Evolutionary conservation across 92 coral and sea anemone species (phyloP), one percentile per base, ranked within the genome.

Genomic region (Porites evermanni): DNA sequence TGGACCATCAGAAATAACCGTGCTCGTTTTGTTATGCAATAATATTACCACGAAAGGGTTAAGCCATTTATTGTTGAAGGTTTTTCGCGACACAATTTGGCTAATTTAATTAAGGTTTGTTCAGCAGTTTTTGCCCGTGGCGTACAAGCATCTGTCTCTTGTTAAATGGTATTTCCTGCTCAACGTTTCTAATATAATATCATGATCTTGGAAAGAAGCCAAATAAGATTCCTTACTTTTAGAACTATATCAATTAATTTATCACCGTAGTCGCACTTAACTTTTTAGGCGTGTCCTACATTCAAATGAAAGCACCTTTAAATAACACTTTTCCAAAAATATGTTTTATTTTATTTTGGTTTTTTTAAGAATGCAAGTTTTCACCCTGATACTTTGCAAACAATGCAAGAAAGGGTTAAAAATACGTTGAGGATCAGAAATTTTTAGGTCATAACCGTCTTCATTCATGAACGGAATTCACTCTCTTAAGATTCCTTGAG

Each of bases 41-140:
- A 14, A 78, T 12, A 2, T 44, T 56, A 20, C 73, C 73, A 51
- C 7, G 8, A 38, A 1, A 19, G 17, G 38, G 72, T 21, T 4
- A 21, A 58, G 77, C 11, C 29, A 19, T n/a, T 65, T 18, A 65
- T 79, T 24, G 21, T 53, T 32, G 3, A 14, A 52, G 47, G 8
- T 18, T 23, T 21, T 24, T 69, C 32, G 58, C 70, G n/a, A 56
- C 38, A 38, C 47, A 38, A 38, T 38, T 38, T 38, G 47, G 47
- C 59, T 81, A 70, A 81, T 81, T 53, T 19, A 70, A 81, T 69
- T 21, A 69, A 56, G 85, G 51, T 23, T 80, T 67, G 74, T 67
- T 67, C 17, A 38, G 58, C 47, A 38, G 47, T 38, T 78, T 78
- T 29, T 78, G 18, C n/a, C 13, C 12, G 26, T 26, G 8, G 73